Evolutionary conservation across 2,888 invertebrate genomes (phyloP).

Genomic region (Thereva nobilitata): DNA sequence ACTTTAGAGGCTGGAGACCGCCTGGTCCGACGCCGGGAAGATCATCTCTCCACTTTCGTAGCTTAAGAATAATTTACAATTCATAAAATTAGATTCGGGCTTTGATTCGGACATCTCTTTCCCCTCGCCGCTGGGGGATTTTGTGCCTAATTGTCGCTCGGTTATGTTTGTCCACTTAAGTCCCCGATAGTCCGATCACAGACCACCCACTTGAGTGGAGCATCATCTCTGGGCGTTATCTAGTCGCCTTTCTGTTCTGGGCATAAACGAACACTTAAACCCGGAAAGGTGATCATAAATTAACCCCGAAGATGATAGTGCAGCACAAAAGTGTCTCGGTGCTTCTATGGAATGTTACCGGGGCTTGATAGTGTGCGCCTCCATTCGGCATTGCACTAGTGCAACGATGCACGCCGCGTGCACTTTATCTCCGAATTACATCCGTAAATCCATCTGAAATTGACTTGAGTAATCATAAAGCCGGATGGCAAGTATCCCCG

Average conservation of each 20-base stretch:
- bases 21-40: constrained; percentile 12
- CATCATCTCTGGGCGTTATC: constrained; percentile 11
- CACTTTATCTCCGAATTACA: constrained; percentile 24
- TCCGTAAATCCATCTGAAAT: constrained; percentile 29
- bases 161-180: constrained; percentile 14
- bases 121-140: constrained; percentile 6
- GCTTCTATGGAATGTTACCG: constrained; percentile 13
- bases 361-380: not conserved
- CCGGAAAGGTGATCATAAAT: constrained; percentile 23
- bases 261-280: constrained; percentile 28
- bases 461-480: constrained; percentile 26
- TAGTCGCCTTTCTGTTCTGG: constrained; percentile 17
- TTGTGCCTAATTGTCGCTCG: constrained; percentile 16
- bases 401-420: not conserved
- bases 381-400: constrained; percentile 2
- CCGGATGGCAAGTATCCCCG: constrained; percentile 17
- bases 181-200: not conserved
- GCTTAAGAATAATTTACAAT: constrained; percentile 25
- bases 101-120: constrained; percentile 16
- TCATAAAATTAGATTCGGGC: constrained; percentile 22
- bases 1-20: not conserved
- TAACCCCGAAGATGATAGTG: constrained; percentile 18
- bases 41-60: constrained; percentile 8
- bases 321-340: constrained; percentile 1
- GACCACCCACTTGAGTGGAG: constrained; percentile 21